Conservation (phyloP, 2,888 invertebrate genomes). For the Hydroisotoma schaefferi region DNA sequence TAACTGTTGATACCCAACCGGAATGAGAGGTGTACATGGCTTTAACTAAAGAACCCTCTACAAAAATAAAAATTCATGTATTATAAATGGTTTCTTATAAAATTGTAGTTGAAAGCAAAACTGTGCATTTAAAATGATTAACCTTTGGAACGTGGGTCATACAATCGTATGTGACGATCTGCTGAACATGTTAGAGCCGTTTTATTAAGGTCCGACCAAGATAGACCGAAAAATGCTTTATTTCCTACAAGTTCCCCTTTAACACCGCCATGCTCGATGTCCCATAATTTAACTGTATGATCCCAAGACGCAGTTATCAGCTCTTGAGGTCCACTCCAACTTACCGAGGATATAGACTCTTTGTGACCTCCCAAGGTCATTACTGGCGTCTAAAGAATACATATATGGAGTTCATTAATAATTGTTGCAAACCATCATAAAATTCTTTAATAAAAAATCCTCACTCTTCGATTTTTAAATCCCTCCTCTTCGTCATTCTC, state of each 20-base stretch:
- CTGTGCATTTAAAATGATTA: constrained; percentile 43
- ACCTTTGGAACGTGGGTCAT: constrained; percentile 86
- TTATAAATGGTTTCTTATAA: constrained; percentile 6
- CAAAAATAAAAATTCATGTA: constrained; percentile 48
- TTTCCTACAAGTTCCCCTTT: constrained; percentile 80
- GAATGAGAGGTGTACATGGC: constrained; percentile 81
- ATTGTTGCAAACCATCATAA: not conserved
- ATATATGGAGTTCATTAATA: not conserved
- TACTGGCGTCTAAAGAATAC: constrained; percentile 64
- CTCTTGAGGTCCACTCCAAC: constrained; percentile 76
- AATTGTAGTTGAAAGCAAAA: constrained; percentile 6
- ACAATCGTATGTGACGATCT: constrained; percentile 84
- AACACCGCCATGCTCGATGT: constrained; percentile 76
- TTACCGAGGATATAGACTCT: constrained; percentile 79
- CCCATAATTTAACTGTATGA: constrained; percentile 92
- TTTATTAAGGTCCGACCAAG: constrained; percentile 73
- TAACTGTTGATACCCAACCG: constrained; percentile 86
- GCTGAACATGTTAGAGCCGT: constrained; percentile 80
- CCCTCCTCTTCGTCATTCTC: constrained; percentile 35
- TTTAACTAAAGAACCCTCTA: constrained; percentile 83
- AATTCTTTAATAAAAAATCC: not conserved
- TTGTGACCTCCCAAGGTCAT: constrained; percentile 87
- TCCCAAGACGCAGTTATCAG: constrained; percentile 90
- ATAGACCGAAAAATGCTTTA: constrained; percentile 80
- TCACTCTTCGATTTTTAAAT: constrained; percentile 18